Evolutionary conservation across 2,797 vertebrate species (phyloP).

Genomic region (Lateolabrax maculatus): DNA sequence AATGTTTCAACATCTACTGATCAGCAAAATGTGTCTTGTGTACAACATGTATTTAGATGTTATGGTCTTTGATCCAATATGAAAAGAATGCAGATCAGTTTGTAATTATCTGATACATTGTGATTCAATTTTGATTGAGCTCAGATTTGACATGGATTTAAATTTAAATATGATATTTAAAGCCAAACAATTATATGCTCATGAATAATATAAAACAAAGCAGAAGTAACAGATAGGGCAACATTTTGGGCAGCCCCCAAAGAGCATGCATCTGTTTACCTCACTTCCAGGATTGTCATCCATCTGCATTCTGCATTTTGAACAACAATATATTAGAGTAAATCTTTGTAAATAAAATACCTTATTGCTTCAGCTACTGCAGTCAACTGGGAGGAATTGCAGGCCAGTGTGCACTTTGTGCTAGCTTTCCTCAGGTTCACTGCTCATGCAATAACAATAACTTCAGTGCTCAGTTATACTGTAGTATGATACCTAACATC

Average conservation of each 20-base stretch:
- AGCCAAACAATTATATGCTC: too few relatives aligned
- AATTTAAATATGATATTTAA: too few relatives aligned
- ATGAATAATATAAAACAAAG: conserved; percentile 6
- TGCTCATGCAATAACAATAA: conserved; percentile 57
- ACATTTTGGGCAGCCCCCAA: conserved; percentile 12
- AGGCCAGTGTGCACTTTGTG: conserved; percentile 15
- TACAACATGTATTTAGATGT: background rate
- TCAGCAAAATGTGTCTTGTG: background rate
- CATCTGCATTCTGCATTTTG: conserved; percentile 40
- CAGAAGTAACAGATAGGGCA: background rate
- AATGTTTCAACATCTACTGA: too few relatives aligned
- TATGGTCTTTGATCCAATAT: background rate
- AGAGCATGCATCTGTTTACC: conserved; percentile 27
- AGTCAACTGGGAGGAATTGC: conserved; percentile 42
- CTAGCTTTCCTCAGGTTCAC: conserved; percentile 57
- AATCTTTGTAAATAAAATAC: conserved; percentile 44
- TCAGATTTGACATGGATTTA: conserved; percentile 10
- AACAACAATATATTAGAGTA: conserved; percentile 23
- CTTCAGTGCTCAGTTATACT: conserved; percentile 34
- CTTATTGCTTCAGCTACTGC: conserved; percentile 40
- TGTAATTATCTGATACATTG: background rate
- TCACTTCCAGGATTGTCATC: conserved; percentile 32
- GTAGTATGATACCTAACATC: conserved; percentile 21
- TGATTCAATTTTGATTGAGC: background rate
- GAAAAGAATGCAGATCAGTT: conserved; percentile 18